Evolutionary conservation across 1,140 invertebrate species (phyloP).

Genomic region (Rhagoletis pomonella): DNA sequence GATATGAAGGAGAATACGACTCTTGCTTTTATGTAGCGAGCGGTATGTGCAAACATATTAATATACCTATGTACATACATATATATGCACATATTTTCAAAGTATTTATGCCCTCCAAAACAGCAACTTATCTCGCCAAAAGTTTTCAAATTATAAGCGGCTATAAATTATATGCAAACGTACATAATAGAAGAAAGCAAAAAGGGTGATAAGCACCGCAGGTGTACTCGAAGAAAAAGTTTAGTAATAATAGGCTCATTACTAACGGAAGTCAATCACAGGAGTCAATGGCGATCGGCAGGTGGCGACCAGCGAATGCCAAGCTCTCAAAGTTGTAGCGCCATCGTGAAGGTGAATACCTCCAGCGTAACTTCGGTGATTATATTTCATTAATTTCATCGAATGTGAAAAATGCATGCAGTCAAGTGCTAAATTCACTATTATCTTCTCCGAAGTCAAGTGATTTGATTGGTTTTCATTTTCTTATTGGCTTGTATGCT

Average conservation of each 20-base stretch:
- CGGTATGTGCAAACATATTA: no score
- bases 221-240: constrained; percentile 1
- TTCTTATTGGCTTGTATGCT: not conserved
- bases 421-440: constrained; percentile 24
- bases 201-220: not conserved
- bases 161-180: not conserved
- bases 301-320: not conserved
- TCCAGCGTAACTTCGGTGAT: not conserved
- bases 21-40: no score
- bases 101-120: no score
- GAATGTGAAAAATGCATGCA: not conserved
- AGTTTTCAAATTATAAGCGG: not conserved
- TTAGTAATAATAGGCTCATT: constrained; percentile 29
- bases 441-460: no score
- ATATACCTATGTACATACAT: no score
- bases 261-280: constrained; percentile 44
- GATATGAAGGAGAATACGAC: no score
- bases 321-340: not conserved
- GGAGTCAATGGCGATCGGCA: constrained; percentile 26
- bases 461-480: not conserved
- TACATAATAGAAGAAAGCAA: not conserved
- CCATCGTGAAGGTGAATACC: constrained; percentile 5
- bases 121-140: not conserved
- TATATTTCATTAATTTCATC: constrained; percentile 4
- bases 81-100: no score